Evolutionary conservation across 2,797 vertebrate species (phyloP), one percentile per base, ranked within the genome.

Genomic region (Leptatherina wallacei): DNA sequence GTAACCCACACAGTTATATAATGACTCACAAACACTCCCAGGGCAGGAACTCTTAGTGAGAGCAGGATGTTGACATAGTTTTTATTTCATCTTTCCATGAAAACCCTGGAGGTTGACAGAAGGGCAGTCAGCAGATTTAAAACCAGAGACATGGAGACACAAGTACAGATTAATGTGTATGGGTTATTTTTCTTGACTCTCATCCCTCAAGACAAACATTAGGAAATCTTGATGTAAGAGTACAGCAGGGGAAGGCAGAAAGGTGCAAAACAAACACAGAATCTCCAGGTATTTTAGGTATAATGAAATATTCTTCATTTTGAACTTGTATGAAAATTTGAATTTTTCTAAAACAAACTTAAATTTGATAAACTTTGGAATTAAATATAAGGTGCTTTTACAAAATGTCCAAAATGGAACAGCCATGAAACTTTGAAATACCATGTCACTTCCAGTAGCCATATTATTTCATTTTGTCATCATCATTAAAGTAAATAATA

Each of bases 51-150:
- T 88, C 81, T 56, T 73, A 72, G 72, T 68, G 88, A 83, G 87
- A 88, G 82, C 85, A 91, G 91, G 88, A 92, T 93, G 90, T 93
- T 92, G 90, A 91, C 85, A 89, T 90, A 90, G 91, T 84, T 85
- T 90, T 89, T 54, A 77, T 90, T 90, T 78, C 89, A 81, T 65
- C 71, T 81, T 84, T 82, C 78, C 57, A 73, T 27, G 44, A 74
- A 75, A 54, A 73, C 61, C 69, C 84, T 55, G 51, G 68, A 84
- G 85, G 83, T 79, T 5, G 56, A 73, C 55, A 77, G 74, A 75
- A 75, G 61, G 82, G 51, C 6, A 16, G 72, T 65, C 75, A 67
- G 64, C 81, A 82, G 69, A 82, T 87, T 77, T 84, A 83, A 70
- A 75, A 57, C 72, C 35, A 44, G 30, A 69, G 63, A 75, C 60